A percentile compares a stretch with the other conserved stretches of the same genome.
Evolutionary conservation across 1,140 invertebrate species (phyloP).

Genomic region (Trachymyrmex septentrionalis): DNA sequence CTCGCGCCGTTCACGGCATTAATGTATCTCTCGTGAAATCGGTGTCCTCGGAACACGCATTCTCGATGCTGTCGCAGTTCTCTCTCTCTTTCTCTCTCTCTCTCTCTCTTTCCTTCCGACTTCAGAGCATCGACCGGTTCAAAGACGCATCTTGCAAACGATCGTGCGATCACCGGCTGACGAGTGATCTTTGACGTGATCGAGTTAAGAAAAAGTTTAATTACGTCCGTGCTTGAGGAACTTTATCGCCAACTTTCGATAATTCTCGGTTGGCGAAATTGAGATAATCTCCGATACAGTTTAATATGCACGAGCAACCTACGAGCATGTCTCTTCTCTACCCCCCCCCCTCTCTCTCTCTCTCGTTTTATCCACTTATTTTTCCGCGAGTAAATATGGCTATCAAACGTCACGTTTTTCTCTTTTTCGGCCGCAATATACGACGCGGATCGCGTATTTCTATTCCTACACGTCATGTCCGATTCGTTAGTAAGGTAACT

Average conservation of each 20-base stretch:
- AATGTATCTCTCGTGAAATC: slow-evolving; percentile 84
- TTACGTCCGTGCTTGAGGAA: slow-evolving; percentile 45
- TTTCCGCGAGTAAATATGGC: slow-evolving; percentile 37
- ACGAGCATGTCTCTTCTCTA: neutral
- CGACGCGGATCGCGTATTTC: slow-evolving; percentile 29
- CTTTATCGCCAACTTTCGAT: slow-evolving; percentile 41
- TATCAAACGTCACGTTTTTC: slow-evolving; percentile 27
- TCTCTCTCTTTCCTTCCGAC: neutral
- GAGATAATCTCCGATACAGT: slow-evolving; percentile 49
- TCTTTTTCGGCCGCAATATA: slow-evolving; percentile 43
- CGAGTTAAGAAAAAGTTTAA: slow-evolving; percentile 62
- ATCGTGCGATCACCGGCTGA: slow-evolving; percentile 49
- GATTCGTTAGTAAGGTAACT: slow-evolving; percentile 26
- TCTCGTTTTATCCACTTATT: slow-evolving; percentile 11
- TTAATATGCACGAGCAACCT: slow-evolving; percentile 4
- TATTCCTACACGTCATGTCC: slow-evolving; percentile 15
- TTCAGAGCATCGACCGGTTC: slow-evolving; percentile 62
- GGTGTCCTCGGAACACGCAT: slow-evolving; percentile 83
- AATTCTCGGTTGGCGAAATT: slow-evolving; percentile 24
- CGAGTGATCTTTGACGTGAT: slow-evolving; percentile 62
- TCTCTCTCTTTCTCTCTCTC: too few relatives aligned
- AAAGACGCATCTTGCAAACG: slow-evolving; percentile 42
- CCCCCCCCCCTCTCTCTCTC: neutral
- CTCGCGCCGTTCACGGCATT: slow-evolving; percentile 76
- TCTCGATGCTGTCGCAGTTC: slow-evolving; percentile 67